Base-by-base conservation (phyloP, 2,113 vertebrate species). In the Lepus americanus region DNA sequence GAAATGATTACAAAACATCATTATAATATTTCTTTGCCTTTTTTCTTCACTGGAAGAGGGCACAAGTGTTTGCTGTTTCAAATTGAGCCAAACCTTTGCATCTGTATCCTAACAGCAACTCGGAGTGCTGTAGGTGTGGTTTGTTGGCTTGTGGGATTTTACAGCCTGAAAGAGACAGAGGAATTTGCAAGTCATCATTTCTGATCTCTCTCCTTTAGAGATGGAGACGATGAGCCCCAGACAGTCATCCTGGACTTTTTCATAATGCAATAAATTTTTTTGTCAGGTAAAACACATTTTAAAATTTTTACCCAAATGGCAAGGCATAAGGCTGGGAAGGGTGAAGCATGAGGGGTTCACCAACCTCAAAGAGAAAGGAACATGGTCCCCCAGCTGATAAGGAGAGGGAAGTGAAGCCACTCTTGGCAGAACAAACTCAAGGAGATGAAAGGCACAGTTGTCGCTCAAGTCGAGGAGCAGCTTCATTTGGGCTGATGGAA, bases 1-100 rank as follows among this genome's bases (percentile, higher is more conserved):
- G 85, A 97, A 95, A 85, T 96, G 94, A 95, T 95, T 96, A 51
- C 87, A 95, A 97, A 93, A 83, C 66, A 80, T 95, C 90, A 96
- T 96, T 96, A 92, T 92, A 96, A 81, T 33, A 92, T 73, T 86
- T 86, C 81, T 49, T 72, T 70, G 70, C 83, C 81, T 96, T 90
- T 95, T 82, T 94, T 93, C 77, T 94, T 92, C 74, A 67, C 76
- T 92, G 94, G 79, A 64, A 95, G 90, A 97, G 87, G 86, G 88
- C 66, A 87, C 86, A 79, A 88, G 86, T 81, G 63, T 72, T 92
- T 93, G 92, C 49, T 16, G 88, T 90, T 76, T 61, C 92, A 66
- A 51, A 89, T 59, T 88, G 89, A 97, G 77, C 70, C 55, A 53
- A 90, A 86, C 63, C 3, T 89, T 94, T 1, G 4, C 78, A 83